Percentiles rank a stretch among this genome's conserved stretches.
These are phyloP conservation scores for Corythornis leucogaster DNA, from an alignment of 2,797 vertebrate species.

Conservation along the genomic window DNA sequence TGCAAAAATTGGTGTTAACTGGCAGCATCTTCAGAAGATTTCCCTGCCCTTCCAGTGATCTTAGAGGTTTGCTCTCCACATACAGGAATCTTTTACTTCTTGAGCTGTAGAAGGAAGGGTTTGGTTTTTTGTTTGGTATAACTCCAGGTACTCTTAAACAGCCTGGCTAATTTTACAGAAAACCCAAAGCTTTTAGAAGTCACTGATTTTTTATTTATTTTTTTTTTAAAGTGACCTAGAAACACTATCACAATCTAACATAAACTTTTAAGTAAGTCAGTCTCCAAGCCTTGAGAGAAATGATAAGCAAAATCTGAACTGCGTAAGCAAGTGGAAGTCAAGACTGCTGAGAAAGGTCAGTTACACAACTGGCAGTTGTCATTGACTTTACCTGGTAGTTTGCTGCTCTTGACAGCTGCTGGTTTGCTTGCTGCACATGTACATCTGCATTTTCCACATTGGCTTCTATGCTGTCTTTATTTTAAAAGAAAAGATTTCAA, in stretches of 20 bases:
- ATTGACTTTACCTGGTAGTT: constrained; percentile 88
- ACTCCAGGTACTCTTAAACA: neutral
- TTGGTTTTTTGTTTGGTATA: neutral
- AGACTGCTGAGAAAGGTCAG: neutral
- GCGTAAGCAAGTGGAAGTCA: neutral
- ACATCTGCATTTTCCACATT: constrained; percentile 91
- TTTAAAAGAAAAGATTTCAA: constrained; percentile 3
- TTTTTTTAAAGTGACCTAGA: neutral
- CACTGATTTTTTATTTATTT: neutral
- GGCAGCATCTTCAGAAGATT: neutral
- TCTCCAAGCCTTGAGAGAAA: neutral
- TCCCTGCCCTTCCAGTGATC: neutral
- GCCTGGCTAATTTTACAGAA: neutral
- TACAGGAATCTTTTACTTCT: neutral
- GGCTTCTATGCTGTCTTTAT: constrained; percentile 92
- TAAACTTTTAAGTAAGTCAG: neutral
- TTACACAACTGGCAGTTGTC: neutral
- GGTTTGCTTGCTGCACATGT: constrained; percentile 88
- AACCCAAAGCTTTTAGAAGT: neutral
- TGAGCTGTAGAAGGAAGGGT: neutral
- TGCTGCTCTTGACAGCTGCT: constrained; percentile 90
- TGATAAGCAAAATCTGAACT: neutral
- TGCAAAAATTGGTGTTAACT: neutral
- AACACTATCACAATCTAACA: neutral
- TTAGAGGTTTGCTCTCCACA: neutral